Base-by-base conservation (phyloP, 2,888 invertebrate species). In the Eupithecia subfuscata region DNA sequence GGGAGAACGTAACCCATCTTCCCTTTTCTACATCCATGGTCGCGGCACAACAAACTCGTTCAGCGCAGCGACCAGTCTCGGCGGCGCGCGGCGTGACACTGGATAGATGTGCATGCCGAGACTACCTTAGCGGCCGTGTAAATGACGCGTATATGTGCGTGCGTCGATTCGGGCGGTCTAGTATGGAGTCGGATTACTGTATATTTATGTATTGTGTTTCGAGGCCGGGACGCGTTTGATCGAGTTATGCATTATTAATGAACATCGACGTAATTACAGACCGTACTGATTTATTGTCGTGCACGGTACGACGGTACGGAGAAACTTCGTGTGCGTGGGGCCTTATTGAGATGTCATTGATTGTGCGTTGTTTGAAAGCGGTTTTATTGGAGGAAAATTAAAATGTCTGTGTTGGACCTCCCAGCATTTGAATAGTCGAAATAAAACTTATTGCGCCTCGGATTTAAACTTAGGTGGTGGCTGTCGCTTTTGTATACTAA, bases 231-330 rank as follows among this genome's bases (percentile, higher is more conserved):
- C 84, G 86, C 86, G 87, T 93, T 92, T 92, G 94, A 94, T 94
- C 92, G 90, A 92, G 91, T 92, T 92, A 94, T 94, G 93, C 92
- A 93, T 94, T 94, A 94, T 93, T 94, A 94, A 94, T 94, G 93
- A 92, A 85, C 82, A 82, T 84, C 85, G 88, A 88, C 89, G 82
- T 94, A 94, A 94, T 94, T 94, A 93, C 86, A 88, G 91, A 84
- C 85, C 84, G 85, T 86, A 83, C 84, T 79, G 92, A 93, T 92
- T 91, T 92, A 92, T 91, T 73, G 78, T 74, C 74, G 75, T 78
- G 78, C 71, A 71, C 76, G 70, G 69, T 80, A 75, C 77, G 60
- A 25, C 6, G 25, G 81, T 79, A 77, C 78, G 45, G 80, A 78
- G 80, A 81, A 80, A 78, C 75, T 52, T 78, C 72, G 81, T 80